These are phyloP conservation scores for Phlogophora meticulosa DNA, from an alignment of 2,888 invertebrate genomes.

Conservation along the genomic window DNA sequence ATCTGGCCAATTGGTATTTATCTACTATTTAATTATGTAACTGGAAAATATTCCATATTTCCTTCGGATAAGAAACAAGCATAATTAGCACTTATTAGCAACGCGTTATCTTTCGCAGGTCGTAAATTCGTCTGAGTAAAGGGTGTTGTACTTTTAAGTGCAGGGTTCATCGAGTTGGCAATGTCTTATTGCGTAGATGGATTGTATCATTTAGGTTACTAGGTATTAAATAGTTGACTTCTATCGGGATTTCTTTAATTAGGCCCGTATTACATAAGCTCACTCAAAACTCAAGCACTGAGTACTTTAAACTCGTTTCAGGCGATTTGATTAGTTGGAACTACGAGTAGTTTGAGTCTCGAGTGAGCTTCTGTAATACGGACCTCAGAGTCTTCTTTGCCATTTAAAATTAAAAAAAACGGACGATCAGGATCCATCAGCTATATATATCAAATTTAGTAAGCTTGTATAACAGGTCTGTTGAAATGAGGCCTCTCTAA, in stretches of 20 bases:
- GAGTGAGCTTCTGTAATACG: too few relatives aligned
- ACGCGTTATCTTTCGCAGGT: slow-evolving; percentile 14
- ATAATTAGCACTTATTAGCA: slow-evolving; percentile 5
- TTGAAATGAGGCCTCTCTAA: not conserved
- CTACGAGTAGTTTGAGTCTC: too few relatives aligned
- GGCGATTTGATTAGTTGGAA: too few relatives aligned
- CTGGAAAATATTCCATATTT: slow-evolving; percentile 25
- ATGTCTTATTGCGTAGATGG: slow-evolving; percentile 28
- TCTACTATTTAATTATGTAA: slow-evolving; percentile 41
- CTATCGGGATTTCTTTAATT: not conserved
- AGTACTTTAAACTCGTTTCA: too few relatives aligned
- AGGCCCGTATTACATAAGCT: too few relatives aligned
- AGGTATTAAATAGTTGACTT: slow-evolving; percentile 1
- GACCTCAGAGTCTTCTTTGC: too few relatives aligned
- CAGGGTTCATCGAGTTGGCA: not conserved
- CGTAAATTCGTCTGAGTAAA: slow-evolving; percentile 16
- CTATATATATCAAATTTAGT: too few relatives aligned
- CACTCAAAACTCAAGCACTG: too few relatives aligned
- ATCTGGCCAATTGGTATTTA: slow-evolving; percentile 7
- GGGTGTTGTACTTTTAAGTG: slow-evolving; percentile 28
- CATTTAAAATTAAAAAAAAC: too few relatives aligned
- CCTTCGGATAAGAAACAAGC: not conserved
- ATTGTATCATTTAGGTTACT: slow-evolving; percentile 15
- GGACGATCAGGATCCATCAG: too few relatives aligned
- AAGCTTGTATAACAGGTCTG: too few relatives aligned